Evolutionary conservation across 2,888 invertebrate genomes (phyloP).

Genomic region (Odontomyia ornata): DNA sequence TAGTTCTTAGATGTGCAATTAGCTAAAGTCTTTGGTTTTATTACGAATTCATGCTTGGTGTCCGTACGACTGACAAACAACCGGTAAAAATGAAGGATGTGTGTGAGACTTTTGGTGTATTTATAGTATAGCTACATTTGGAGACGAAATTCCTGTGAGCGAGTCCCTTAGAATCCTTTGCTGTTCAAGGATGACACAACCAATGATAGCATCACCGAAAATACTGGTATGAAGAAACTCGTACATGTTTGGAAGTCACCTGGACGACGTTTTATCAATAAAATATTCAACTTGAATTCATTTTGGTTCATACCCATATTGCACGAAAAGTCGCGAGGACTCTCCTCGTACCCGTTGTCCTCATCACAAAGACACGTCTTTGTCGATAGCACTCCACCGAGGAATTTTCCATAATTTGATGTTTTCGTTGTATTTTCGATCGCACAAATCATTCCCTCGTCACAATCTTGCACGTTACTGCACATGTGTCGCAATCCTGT

Average conservation of each 20-base stretch:
- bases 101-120: too few species aligned
- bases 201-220: constrained; percentile 15
- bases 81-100: too few species aligned
- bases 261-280: too few species aligned
- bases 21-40: too few species aligned
- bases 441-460: constrained; percentile 32
- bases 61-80: too few species aligned
- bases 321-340: background rate
- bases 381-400: background rate
- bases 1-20: too few species aligned
- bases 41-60: too few species aligned
- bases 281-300: too few species aligned
- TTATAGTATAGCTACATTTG: too few species aligned
- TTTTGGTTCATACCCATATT: constrained; percentile 10
- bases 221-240: constrained; percentile 5
- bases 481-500: constrained; percentile 34
- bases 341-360: constrained; percentile 34
- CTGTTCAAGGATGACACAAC: constrained; percentile 26
- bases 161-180: background rate
- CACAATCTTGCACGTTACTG: constrained; percentile 11
- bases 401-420: constrained; percentile 14
- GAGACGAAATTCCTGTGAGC: too few species aligned
- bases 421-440: constrained; percentile 21
- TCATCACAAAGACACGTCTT: constrained; percentile 37
- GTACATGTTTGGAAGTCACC: constrained; percentile 24